Percentiles rank a stretch among this genome's conserved stretches.
phyloP scores from a whole-genome alignment of 2,113 vertebrate genomes.

The Vulpes lagopus region DNA sequence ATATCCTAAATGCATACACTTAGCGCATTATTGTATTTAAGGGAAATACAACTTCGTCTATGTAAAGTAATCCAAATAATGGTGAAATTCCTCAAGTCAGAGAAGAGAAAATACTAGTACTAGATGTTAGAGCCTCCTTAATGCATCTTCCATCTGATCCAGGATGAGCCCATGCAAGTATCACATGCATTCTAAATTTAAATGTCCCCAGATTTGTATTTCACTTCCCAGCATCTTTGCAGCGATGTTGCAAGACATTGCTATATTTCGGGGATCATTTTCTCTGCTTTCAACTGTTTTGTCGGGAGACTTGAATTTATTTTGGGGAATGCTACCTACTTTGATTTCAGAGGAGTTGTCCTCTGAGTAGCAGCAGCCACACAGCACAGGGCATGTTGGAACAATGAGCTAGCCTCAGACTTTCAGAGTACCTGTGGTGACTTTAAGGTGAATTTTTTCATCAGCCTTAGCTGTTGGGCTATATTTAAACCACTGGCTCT shows the following conservation, averaged over 20 bases:
- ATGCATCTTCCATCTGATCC: neutral
- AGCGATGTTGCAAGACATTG: neutral
- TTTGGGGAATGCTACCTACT: neutral
- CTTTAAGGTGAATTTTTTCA: neutral
- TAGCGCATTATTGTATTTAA: neutral
- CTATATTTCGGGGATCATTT: neutral
- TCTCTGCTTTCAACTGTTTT: slow-evolving; percentile 11
- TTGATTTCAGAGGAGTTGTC: slow-evolving; percentile 21
- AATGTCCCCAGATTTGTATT: neutral
- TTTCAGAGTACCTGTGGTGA: neutral
- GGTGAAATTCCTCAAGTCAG: neutral
- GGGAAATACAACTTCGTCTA: neutral
- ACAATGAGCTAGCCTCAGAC: neutral
- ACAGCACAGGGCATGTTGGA: neutral
- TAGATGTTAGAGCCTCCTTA: neutral
- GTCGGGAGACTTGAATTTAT: slow-evolving; percentile 5
- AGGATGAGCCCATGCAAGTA: neutral
- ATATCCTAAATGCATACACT: neutral
- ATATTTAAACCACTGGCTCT: neutral
- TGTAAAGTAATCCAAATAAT: neutral
- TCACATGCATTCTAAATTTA: slow-evolving; percentile 55
- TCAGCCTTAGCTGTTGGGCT: neutral
- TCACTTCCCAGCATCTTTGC: neutral
- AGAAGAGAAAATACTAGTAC: neutral
- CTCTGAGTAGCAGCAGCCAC: neutral